Percentiles rank a stretch among this genome's conserved stretches.
phyloP scores from a whole-genome alignment of 2,888 invertebrate species.

The Pterostichus madidus region DNA sequence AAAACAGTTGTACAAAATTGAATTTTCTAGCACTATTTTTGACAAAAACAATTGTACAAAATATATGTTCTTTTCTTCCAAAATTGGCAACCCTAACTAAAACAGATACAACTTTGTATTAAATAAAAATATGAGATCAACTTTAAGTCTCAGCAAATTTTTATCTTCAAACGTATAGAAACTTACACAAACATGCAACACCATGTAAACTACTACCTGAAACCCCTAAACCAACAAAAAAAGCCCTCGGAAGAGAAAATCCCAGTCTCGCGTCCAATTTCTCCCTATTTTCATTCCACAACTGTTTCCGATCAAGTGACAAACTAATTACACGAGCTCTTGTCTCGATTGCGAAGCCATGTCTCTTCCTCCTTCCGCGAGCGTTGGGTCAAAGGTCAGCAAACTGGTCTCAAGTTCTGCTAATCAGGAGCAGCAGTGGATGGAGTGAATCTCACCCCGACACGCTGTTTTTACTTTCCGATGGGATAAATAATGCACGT shows the following conservation, averaged over 20 bases:
- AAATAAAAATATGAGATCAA: no score
- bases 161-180: no score
- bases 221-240: not conserved
- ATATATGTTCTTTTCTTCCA: no score
- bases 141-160: no score
- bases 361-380: slow-evolving; percentile 16
- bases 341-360: not conserved
- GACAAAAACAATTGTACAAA: no score
- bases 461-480: slow-evolving; percentile 47
- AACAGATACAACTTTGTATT: no score
- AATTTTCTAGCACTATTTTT: no score
- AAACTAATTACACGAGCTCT: slow-evolving; percentile 43
- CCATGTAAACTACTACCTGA: no score
- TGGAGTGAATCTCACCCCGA: not conserved
- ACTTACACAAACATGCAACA: no score
- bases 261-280: slow-evolving; percentile 5
- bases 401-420: slow-evolving; percentile 16
- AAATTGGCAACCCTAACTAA: no score
- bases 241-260: not conserved
- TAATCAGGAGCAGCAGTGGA: slow-evolving; percentile 14
- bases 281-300: not conserved
- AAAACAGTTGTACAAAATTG: no score
- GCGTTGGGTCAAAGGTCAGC: slow-evolving; percentile 36
- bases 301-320: slow-evolving; percentile 55
- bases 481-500: slow-evolving; percentile 50